These are phyloP conservation scores for Avahi laniger DNA, from an alignment of 2,797 vertebrate genomes.

Conservation along the genomic window DNA sequence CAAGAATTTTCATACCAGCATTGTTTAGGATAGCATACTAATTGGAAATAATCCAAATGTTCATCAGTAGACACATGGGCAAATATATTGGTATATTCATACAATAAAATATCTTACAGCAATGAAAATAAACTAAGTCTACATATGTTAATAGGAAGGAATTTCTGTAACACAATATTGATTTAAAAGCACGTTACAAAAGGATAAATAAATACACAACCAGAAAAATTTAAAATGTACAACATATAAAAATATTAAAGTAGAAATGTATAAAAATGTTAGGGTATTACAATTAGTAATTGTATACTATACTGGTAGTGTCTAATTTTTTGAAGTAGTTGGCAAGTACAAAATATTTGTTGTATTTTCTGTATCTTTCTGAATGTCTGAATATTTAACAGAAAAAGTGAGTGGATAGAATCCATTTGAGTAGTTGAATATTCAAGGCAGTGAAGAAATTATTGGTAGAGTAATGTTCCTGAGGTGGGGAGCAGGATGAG, in stretches of 20 bases:
- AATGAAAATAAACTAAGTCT: not conserved
- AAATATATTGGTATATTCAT: not conserved
- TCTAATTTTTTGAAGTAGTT: constrained; percentile 10
- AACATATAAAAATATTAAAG: not conserved
- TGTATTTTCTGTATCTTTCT: not conserved
- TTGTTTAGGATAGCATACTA: not conserved
- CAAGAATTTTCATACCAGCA: not conserved
- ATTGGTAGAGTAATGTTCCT: not conserved
- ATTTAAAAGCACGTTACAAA: not conserved
- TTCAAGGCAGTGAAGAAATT: not conserved
- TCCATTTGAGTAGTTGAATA: not conserved
- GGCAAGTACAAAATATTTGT: not conserved
- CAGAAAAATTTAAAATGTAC: not conserved
- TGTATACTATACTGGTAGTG: not conserved
- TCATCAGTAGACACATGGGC: not conserved
- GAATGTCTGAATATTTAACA: constrained; percentile 30
- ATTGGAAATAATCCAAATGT: constrained; percentile 14
- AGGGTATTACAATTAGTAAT: not conserved
- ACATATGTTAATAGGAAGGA: not conserved
- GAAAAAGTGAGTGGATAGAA: not conserved
- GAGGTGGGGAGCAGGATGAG: not conserved
- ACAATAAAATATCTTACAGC: not conserved
- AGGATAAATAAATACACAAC: not conserved
- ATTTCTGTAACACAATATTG: not conserved
- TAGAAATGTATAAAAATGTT: constrained; percentile 8